Conservation (phyloP, 2,113 vertebrate species). For the Rhinoderma darwinii region DNA sequence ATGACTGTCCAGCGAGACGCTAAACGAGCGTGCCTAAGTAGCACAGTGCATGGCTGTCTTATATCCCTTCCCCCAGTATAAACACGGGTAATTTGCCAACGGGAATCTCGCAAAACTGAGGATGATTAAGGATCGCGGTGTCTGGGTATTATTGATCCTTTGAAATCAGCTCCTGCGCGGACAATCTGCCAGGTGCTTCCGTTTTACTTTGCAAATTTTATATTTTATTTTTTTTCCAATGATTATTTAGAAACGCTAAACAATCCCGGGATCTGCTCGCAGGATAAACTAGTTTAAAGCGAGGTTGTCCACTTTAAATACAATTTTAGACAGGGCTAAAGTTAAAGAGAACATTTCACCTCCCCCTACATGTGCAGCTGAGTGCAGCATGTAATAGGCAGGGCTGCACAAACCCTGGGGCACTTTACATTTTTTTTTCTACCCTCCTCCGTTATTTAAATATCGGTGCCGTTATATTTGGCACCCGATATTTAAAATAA, state of each 20-base stretch:
- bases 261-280: not conserved
- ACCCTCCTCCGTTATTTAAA: too few species aligned
- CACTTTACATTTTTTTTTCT: too few species aligned
- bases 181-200: slow-evolving; percentile 5
- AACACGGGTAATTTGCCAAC: slow-evolving; percentile 10
- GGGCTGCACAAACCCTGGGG: too few species aligned
- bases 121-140: not conserved
- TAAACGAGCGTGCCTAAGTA: slow-evolving; percentile 40
- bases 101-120: not conserved
- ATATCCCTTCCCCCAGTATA: not conserved
- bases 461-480: too few species aligned
- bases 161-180: not conserved
- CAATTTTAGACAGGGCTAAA: not conserved
- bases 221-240: not conserved
- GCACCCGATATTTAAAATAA: too few species aligned
- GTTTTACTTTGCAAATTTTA: slow-evolving; percentile 20
- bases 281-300: not conserved
- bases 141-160: slow-evolving; percentile 15
- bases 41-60: slow-evolving; percentile 10
- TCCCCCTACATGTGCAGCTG: too few species aligned
- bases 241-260: not conserved
- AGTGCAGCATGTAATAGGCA: too few species aligned
- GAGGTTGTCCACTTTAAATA: not conserved
- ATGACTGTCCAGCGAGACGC: slow-evolving; percentile 11
- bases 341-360: not conserved